A percentile compares a stretch with the other conserved stretches of the same genome.
phyloP scores from a whole-genome alignment of 2,113 vertebrate species.

The Mesoclemmys tuberculata region DNA sequence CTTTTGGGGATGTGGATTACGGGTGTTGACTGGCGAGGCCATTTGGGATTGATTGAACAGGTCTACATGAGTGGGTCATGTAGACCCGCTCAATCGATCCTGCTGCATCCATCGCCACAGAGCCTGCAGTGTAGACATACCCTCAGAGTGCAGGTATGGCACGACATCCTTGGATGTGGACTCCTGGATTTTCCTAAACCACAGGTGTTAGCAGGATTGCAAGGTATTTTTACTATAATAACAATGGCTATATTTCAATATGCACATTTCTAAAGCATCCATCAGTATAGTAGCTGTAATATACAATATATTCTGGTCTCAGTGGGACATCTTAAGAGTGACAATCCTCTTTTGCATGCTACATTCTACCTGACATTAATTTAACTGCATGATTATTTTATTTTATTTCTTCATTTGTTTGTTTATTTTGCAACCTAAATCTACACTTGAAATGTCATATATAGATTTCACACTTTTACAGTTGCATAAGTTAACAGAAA shows the following conservation, averaged over 20 bases:
- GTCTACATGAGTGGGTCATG: too few species aligned
- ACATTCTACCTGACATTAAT: background rate
- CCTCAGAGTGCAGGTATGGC: background rate
- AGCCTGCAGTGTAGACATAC: too few species aligned
- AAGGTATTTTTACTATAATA: background rate
- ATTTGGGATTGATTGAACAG: too few species aligned
- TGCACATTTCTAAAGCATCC: conserved; percentile 7
- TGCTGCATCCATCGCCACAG: too few species aligned
- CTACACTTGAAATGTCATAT: background rate
- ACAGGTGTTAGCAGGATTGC: background rate
- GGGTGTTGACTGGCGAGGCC: too few species aligned
- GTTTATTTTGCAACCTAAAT: background rate
- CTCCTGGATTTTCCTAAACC: background rate
- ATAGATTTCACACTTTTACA: background rate
- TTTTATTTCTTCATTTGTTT: background rate
- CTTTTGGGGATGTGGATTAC: too few species aligned
- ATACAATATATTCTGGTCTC: background rate
- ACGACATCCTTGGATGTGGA: background rate
- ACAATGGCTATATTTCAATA: background rate
- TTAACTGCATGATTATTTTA: background rate
- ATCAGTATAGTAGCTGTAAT: background rate
- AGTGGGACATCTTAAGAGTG: background rate
- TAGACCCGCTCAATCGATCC: too few species aligned
- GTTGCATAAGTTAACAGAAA: background rate
- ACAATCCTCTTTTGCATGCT: background rate